phyloP scores from a whole-genome alignment of 1,140 invertebrate genomes.

The Pogonus chalceus region DNA sequence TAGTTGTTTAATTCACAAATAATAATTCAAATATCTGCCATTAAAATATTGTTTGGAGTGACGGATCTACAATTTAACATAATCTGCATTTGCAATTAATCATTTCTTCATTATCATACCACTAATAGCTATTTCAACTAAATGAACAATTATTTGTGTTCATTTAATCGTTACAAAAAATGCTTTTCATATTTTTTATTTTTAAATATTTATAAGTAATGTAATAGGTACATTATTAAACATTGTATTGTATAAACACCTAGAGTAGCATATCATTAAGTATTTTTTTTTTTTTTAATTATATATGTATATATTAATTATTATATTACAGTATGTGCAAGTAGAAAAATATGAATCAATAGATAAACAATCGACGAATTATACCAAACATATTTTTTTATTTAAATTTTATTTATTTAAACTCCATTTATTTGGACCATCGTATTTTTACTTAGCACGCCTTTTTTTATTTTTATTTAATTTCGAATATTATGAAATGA shows the following conservation, averaged over 20 bases:
- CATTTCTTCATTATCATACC: neutral
- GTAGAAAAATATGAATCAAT: constrained; percentile 34
- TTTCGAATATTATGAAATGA: too few species aligned
- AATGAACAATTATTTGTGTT: neutral
- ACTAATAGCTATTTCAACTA: neutral
- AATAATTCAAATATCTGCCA: constrained; percentile 24
- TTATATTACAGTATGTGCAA: constrained; percentile 33
- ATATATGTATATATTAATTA: constrained; percentile 13
- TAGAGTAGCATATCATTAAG: constrained; percentile 1
- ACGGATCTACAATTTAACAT: constrained; percentile 7
- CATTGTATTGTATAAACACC: constrained; percentile 7
- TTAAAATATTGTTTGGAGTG: constrained; percentile 21
- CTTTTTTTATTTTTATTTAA: too few species aligned
- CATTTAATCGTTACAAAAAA: constrained; percentile 16
- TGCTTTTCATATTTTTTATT: neutral
- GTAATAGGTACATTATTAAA: constrained; percentile 1
- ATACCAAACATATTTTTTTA: constrained; percentile 1
- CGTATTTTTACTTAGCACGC: too few species aligned
- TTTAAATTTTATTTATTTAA: constrained; percentile 1
- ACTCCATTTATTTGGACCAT: constrained; percentile 4
- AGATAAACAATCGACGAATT: constrained; percentile 12
- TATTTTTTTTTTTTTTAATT: constrained; percentile 13
- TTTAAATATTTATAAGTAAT: too few species aligned
- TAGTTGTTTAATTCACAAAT: constrained; percentile 32
- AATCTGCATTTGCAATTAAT: constrained; percentile 13